Evolutionary conservation across 2,113 vertebrate species (phyloP), one percentile per base, ranked within the genome.

Genomic region (Spea bombifrons): DNA sequence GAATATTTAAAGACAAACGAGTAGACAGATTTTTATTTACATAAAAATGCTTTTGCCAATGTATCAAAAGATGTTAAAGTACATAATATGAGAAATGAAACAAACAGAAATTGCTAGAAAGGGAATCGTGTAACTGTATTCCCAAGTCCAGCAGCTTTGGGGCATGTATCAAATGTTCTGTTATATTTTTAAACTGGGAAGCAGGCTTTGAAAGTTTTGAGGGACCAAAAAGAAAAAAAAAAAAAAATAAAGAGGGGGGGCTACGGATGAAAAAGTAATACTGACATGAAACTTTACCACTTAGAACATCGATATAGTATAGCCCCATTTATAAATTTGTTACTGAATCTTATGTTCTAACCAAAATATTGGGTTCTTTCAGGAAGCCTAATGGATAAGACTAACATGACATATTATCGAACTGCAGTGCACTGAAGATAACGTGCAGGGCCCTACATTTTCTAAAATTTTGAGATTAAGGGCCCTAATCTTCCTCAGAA

Each of bases 401-500:
- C 8, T 30, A 68, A 59, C n/a, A 13, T 9, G 72, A 63, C 71
- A 80, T 49, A 65, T 64, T 12, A 79, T n/a, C 52, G 49, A 55
- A 17, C 17, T 74, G 66, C 71, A 67, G 57, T 59, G 6, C 67
- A 71, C 64, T 78, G 10, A 7, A 30, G 57, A 59, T 17, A 8
- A 13, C 47, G 7, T 74, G 52, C 12, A 50, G 48, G 43, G 44
- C 5, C 30, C 12, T 48, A 5, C 47, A 66, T 15, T 0, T 45
- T 5, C 8, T 67, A 66, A 57, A 8, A 7, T 7, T 48, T 13
- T 1, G 30, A 30, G 30, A 30, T 30, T 30, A 30, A 30, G 50
- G 44, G 44, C 17, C 3, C 75, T 72, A 82, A 9, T 75, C 63
- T 68, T 87, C 82, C 85, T 81, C 83, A 78, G 83, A 76, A 70